These are phyloP conservation scores for Drosophila formosana DNA, from an alignment of 2,888 invertebrate species.

Conservation along the genomic window DNA sequence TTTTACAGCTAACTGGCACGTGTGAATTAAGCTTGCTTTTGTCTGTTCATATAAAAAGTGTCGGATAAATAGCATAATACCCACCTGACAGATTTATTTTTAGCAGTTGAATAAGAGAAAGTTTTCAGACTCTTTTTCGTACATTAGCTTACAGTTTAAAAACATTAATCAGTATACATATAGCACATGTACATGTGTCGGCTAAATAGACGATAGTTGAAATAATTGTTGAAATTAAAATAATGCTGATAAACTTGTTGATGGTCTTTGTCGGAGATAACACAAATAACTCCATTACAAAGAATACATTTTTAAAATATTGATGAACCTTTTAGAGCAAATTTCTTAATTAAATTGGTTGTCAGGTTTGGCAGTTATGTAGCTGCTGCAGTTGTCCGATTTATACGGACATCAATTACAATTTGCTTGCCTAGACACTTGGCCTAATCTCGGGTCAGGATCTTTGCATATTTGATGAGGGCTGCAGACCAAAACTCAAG, in stretches of 20 bases:
- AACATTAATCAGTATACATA: slow-evolving; percentile 2
- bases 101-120: slow-evolving; percentile 3
- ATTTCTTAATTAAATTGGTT: slow-evolving; percentile 47
- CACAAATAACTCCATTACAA: too few species aligned
- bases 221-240: neutral
- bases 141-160: neutral
- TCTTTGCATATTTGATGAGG: slow-evolving; percentile 69
- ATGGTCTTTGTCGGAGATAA: too few species aligned
- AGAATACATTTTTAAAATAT: slow-evolving; percentile 11
- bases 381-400: neutral
- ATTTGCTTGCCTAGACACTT: slow-evolving; percentile 46
- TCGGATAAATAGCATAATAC: slow-evolving; percentile 4
- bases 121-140: neutral
- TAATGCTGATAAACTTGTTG: neutral
- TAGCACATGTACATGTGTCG: neutral
- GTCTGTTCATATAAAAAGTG: neutral
- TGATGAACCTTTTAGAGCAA: slow-evolving; percentile 44
- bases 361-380: slow-evolving; percentile 24
- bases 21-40: slow-evolving; percentile 21
- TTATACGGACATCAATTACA: slow-evolving; percentile 57
- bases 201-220: neutral
- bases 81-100: slow-evolving; percentile 17
- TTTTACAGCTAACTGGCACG: slow-evolving; percentile 14
- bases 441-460: slow-evolving; percentile 42
- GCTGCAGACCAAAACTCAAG: slow-evolving; percentile 28